phyloP scores from a whole-genome alignment of 92 coral and sea anemone species.

The Montipora capitata region DNA sequence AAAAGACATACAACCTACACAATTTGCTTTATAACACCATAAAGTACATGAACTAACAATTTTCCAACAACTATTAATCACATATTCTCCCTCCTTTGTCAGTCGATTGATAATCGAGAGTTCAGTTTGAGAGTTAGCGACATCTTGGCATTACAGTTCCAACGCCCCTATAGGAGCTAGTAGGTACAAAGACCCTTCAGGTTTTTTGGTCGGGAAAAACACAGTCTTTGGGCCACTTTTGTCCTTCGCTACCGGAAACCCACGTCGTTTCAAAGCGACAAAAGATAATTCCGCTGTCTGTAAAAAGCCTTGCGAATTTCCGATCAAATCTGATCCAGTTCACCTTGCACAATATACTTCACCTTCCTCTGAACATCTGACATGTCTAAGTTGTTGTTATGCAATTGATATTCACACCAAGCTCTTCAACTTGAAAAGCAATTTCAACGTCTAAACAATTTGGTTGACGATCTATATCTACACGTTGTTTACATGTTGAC shows the following conservation, averaged over 20 bases:
- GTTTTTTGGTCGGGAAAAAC: background rate
- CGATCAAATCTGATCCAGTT: conserved; percentile 9
- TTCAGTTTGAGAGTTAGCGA: conserved; percentile 10
- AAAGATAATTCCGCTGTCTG: conserved; percentile 14
- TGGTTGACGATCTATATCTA: background rate
- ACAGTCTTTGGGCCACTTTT: background rate
- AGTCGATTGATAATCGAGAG: background rate
- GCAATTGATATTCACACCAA: conserved; percentile 29
- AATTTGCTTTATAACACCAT: conserved; percentile 17
- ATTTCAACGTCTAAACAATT: conserved; percentile 8
- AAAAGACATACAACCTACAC: conserved; percentile 25
- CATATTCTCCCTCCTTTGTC: background rate
- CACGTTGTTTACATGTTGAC: background rate
- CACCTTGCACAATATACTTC: conserved; percentile 58
- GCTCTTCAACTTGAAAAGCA: background rate
- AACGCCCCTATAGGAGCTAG: conserved; percentile 13
- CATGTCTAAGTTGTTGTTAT: background rate
- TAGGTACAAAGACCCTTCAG: too few species aligned
- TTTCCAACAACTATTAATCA: background rate
- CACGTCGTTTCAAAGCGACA: conserved; percentile 1
- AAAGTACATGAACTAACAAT: conserved; percentile 17
- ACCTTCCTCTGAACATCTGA: conserved; percentile 16
- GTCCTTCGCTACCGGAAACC: background rate
- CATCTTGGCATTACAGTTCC: conserved; percentile 9
- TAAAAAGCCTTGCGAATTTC: conserved; percentile 13